Conservation (phyloP, 2,797 vertebrate genomes). For the Euthynnus affinis region DNA sequence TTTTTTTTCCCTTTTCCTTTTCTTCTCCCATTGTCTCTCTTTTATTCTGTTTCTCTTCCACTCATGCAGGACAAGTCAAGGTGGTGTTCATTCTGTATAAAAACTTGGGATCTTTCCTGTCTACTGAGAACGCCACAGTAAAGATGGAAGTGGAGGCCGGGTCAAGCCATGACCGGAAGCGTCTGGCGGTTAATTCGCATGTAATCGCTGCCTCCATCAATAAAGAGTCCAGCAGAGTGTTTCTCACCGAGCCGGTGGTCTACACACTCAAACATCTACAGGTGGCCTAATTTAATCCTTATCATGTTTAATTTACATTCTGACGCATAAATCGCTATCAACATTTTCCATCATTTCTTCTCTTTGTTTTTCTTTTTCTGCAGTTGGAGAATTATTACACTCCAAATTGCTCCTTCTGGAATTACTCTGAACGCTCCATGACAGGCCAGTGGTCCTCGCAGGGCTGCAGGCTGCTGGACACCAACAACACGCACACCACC, state of each 20-base stretch:
- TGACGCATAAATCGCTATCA: background rate
- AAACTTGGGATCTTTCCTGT: conserved; percentile 93
- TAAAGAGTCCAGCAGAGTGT: conserved; percentile 95
- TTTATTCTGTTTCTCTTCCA: conserved; percentile 6
- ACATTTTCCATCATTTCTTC: conserved; percentile 7
- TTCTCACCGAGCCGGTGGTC: conserved; percentile 94
- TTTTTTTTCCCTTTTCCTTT: conserved; percentile 17
- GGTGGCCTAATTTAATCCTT: conserved; percentile 74
- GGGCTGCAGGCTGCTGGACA: conserved; percentile 92
- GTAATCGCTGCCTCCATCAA: conserved; percentile 96
- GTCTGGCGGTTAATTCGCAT: conserved; percentile 92
- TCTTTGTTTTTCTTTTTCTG: background rate
- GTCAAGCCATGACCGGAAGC: conserved; percentile 75
- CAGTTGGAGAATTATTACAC: conserved; percentile 93
- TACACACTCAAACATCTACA: conserved; percentile 93
- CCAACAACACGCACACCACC: conserved; percentile 94
- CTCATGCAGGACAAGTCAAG: conserved; percentile 91
- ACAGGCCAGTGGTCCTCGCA: conserved; percentile 95
- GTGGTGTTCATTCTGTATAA: conserved; percentile 95
- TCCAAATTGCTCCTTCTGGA: conserved; percentile 98
- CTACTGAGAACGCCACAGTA: conserved; percentile 93
- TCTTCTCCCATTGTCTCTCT: background rate
- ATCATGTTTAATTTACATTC: background rate
- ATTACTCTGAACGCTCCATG: conserved; percentile 97
- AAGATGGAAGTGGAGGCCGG: conserved; percentile 89